Base-by-base conservation (phyloP, 2,888 invertebrate genomes). In the Noctua comes region DNA sequence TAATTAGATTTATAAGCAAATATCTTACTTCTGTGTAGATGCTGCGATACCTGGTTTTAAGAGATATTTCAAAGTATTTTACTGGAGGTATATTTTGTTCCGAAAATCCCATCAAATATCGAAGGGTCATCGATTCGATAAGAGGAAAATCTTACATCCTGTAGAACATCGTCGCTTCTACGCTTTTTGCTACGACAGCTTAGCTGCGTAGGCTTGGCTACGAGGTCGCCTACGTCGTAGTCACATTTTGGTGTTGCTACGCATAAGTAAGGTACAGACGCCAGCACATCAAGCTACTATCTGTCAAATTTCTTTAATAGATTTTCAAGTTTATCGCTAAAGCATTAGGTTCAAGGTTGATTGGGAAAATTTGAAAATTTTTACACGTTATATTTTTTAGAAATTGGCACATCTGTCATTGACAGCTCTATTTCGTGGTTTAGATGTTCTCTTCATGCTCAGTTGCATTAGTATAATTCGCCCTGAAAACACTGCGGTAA, bases 201-300 rank as follows among this genome's bases (percentile, higher is more conserved):
- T 82, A 82, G 72, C 40, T 13, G 43, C 51, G 68, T 77, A 68
- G 66, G 51, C n/a, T 11, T 4, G 1, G 31, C 66, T 73, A 80
- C 48, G 36, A 48, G 11, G 68, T 11, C 18, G 16, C 43, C 82
- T 80, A 82, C 76, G 82, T 3, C 81, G 57, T 77, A 77, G 57
- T 8, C 11, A 64, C 40, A 62, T 62, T 77, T 77, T 48, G 68
- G 16, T 31, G n/a, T 11, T n/a, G 4, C 18, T 48, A 62, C n/a
- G 24, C 2, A 31, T 27, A 31, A 31, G 31, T 18, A 18, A 18
- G 31, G 27, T 31, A 31, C 51, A 51, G 24, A 51, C 51, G 8
- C 21, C 7, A 48, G 5, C 48, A 7, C 21, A 51, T 21, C 21
- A 48, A 51, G 21, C 51, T 21, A 21, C 21, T 51, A 21, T 8